Evolutionary conservation across 2,797 vertebrate genomes (phyloP), one percentile per base, ranked within the genome.

Genomic region (Notoglanidium macrostoma): DNA sequence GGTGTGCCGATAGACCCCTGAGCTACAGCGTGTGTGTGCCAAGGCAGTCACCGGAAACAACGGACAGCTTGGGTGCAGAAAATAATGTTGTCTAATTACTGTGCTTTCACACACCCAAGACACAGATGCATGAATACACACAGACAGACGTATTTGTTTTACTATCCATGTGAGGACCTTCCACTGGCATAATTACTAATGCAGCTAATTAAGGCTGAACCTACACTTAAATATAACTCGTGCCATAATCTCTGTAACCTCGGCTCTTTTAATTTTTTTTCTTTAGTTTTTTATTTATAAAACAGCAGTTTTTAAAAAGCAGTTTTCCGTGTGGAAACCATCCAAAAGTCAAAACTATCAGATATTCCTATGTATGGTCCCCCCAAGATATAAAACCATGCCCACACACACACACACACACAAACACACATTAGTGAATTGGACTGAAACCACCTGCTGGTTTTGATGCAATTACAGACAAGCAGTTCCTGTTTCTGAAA

Each of bases 381-480:
- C 14, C 6, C 2, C 26, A 26, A 72, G 32, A 44, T 19, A 35
- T 70, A 21, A 23, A 26, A 11, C 51, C 46, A 76, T 7, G 6
- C n/a, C 11, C 51, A 32, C 29, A 57, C 51, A 21, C n/a, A 55
- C 74, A 19, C 23, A 72, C 77, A 44, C 40, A 78, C 67, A 59
- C 44, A 89, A 26, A 51, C 68, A 72, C 68, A 72, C 68, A 40
- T 54, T 83, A 61, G 23, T 73, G 46, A 85, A 67, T 61, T 76
- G 68, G 74, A 78, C 80, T 80, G 63, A 86, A 84, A 35, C 83
- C 90, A 76, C 63, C 79, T 46, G 81, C 77, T 89, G 80, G 85
- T 92, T 90, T 86, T 87, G 84, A 80, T 86, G 59, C 72, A 88
- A 86, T 86, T 87, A 89, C 70, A 90, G 80, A 89, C 81, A 81